Evolutionary conservation across 2,888 invertebrate genomes (phyloP), one percentile per base, ranked within the genome.

Genomic region (Melikaiella ostensackeni): DNA sequence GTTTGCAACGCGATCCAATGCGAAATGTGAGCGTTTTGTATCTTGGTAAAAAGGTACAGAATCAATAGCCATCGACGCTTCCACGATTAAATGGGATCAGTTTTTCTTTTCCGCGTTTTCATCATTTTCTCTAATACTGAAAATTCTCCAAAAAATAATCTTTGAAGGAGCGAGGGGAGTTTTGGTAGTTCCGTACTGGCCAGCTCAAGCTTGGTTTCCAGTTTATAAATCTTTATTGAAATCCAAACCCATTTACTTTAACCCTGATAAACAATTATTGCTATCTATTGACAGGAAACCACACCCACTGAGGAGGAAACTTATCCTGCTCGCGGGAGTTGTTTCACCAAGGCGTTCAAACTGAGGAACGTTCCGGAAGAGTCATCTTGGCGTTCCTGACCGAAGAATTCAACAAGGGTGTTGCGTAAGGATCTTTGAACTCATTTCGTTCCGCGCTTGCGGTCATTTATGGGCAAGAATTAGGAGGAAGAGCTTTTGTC

Each of bases 31-130:
- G 33, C 77, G 50, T 57, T 86, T 80, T 63, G 74, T 86, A 13
- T 86, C 86, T 5, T 87, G 84, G 83, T 46, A 63, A 27, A 77
- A 75, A 70, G 84, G 85, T 74, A 82, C 84, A n/a, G 75, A 78
- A 3, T 76, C 82, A 11, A 19, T 78, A 46, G 61, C 75, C 30
- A 77, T 85, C 13, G 85, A 87, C 75, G 83, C 85, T 0, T 86
- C 86, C 66, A 85, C 85, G 4, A 27, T 81, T 3, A 21, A 64
- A 19, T 80, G 79, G 78, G 66, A 35, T 19, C 24, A 63, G 50
- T 33, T 24, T 70, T 66, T n/a, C 9, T 82, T 80, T 61, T 80
- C 79, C 42, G 80, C 80, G 1, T 79, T 80, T 57, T 76, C 81
- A n/a, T 77, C 80, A 5, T 77, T 79, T 30, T 46, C 46, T 13